phyloP scores from a whole-genome alignment of 2,113 vertebrate genomes.

The Rhagologus leucostigma region DNA sequence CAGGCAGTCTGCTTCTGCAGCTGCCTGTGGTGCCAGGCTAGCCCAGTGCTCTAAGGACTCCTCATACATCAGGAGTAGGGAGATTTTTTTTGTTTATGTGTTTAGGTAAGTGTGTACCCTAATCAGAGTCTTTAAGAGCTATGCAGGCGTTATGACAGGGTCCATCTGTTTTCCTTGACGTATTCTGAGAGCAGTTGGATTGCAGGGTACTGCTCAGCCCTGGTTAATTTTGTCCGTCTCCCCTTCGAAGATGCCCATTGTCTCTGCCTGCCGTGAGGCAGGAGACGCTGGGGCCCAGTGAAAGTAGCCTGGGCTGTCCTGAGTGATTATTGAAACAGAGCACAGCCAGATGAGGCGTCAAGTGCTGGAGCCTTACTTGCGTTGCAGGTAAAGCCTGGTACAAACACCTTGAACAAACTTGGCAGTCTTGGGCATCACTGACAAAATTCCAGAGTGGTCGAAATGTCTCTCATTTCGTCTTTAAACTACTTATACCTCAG shows the following conservation, averaged over 20 bases:
- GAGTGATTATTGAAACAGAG: not conserved
- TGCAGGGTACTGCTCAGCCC: not conserved
- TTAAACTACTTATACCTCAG: not conserved
- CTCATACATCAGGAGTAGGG: not conserved
- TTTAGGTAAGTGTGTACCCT: not conserved
- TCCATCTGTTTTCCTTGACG: not conserved
- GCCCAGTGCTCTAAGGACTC: not conserved
- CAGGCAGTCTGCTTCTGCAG: accelerated
- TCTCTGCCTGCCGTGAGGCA: not conserved
- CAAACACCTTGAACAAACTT: not conserved
- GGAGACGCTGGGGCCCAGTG: not conserved
- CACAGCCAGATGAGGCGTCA: accelerated
- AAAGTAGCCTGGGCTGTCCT: not conserved
- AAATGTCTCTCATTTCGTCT: not conserved
- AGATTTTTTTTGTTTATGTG: not conserved
- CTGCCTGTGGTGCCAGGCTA: not conserved
- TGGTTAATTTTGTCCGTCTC: not conserved
- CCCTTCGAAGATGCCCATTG: not conserved
- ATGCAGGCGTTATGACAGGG: not conserved
- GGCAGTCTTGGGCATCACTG: not conserved
- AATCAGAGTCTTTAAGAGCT: not conserved
- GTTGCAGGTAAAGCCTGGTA: not conserved
- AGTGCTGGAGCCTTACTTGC: not conserved
- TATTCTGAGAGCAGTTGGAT: not conserved
- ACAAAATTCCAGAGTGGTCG: not conserved